phyloP scores from a whole-genome alignment of 2,888 invertebrate genomes.

The Sericinus montela region DNA sequence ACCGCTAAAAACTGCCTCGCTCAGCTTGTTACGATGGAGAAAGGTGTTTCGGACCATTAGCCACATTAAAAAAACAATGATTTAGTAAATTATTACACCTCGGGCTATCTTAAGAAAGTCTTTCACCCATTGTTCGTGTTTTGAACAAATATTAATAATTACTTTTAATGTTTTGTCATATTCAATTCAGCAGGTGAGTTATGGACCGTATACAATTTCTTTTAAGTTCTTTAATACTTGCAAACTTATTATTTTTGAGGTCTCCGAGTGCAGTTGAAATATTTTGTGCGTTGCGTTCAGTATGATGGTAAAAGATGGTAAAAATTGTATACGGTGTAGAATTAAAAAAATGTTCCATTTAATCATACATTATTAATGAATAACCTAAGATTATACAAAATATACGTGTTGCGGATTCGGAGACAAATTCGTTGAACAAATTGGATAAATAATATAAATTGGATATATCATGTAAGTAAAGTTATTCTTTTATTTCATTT shows the following conservation, averaged over 20 bases:
- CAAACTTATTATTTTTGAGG: background rate
- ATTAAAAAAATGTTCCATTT: no score
- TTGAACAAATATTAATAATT: constrained; percentile 55
- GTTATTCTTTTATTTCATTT: no score
- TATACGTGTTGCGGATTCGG: background rate
- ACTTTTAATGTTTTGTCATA: constrained; percentile 47
- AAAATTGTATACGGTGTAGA: no score
- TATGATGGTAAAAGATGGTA: constrained; percentile 21
- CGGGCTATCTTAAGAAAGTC: constrained; percentile 63
- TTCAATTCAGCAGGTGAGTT: constrained; percentile 49
- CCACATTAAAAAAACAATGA: constrained; percentile 57
- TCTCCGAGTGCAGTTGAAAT: constrained; percentile 27
- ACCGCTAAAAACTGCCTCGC: constrained; percentile 72
- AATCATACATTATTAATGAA: no score
- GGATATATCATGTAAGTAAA: no score
- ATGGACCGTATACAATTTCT: constrained; percentile 27
- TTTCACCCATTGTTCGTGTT: constrained; percentile 58
- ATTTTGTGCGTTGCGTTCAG: constrained; percentile 27
- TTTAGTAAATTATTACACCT: constrained; percentile 62
- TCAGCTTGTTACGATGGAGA: constrained; percentile 54
- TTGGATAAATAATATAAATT: background rate
- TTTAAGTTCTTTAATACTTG: constrained; percentile 27
- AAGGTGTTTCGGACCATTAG: constrained; percentile 64
- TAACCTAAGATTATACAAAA: no score
- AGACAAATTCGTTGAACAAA: background rate